phyloP scores from a whole-genome alignment of 1,140 invertebrate genomes.

The Hylyphantes graminicola region DNA sequence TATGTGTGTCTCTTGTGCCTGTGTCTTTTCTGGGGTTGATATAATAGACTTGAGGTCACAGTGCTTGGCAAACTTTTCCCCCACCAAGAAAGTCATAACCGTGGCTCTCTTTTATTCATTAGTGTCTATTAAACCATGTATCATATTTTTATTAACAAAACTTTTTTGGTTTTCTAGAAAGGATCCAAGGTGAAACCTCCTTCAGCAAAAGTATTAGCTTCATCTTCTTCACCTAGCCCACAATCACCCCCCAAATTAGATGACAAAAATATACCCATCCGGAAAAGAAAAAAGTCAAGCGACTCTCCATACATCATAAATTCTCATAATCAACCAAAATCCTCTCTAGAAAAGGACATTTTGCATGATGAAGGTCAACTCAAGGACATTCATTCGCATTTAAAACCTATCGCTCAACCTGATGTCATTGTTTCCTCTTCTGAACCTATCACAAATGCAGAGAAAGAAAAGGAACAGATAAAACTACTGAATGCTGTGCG shows the following conservation, averaged over 20 bases:
- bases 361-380: not conserved
- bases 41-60: too few species aligned
- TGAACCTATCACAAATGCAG: not conserved
- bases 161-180: constrained; percentile 25
- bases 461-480: constrained; percentile 11
- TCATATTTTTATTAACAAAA: too few species aligned
- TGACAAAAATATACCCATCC: not conserved
- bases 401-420: constrained; percentile 21
- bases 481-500: constrained; percentile 62
- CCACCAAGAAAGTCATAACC: too few species aligned
- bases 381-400: constrained; percentile 10
- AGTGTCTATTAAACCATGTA: too few species aligned
- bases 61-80: too few species aligned
- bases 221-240: not conserved
- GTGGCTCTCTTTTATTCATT: too few species aligned
- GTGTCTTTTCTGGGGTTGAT: too few species aligned
- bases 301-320: not conserved
- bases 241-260: not conserved
- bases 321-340: not conserved
- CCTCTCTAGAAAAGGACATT: not conserved
- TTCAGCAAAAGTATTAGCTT: constrained; percentile 25
- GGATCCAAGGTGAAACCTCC: constrained; percentile 22
- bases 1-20: too few species aligned
- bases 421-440: constrained; percentile 8
- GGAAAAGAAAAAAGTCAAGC: not conserved